Percentiles rank a stretch among this genome's conserved stretches.
Evolutionary conservation across 2,797 vertebrate species (phyloP).

Genomic region (Eutrigla gurnardus): DNA sequence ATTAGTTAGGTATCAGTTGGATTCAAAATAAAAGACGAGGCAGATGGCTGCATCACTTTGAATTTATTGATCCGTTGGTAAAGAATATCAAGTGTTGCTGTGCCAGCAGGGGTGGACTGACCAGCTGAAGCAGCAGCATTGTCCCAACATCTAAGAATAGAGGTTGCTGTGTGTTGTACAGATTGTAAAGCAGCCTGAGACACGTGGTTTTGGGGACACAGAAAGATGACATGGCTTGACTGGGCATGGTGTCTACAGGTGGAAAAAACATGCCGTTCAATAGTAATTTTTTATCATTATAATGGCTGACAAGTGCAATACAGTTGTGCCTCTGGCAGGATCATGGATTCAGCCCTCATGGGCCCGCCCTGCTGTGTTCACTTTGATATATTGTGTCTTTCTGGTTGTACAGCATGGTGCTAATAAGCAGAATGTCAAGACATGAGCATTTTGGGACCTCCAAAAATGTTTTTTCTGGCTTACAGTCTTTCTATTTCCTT

Average conservation of each 20-base stretch:
- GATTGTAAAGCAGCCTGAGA: neutral
- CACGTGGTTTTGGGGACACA: neutral
- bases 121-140: conserved; percentile 1
- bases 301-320: neutral
- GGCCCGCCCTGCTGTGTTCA: conserved; percentile 19
- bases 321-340: conserved; percentile 1
- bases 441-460: conserved; percentile 16
- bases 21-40: neutral
- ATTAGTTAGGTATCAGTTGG: neutral
- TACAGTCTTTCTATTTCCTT: conserved; percentile 8
- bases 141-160: conserved; percentile 18
- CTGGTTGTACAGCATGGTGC: conserved; percentile 5
- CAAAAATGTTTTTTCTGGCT: conserved; percentile 13
- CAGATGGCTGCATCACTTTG: conserved; percentile 17
- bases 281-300: neutral
- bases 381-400: conserved; percentile 45
- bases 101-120: conserved; percentile 10
- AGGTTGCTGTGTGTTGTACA: neutral
- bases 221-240: conserved; percentile 21
- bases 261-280: neutral
- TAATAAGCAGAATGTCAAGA: conserved; percentile 35
- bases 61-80: conserved; percentile 17
- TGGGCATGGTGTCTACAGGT: neutral
- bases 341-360: conserved; percentile 18
- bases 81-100: conserved; percentile 34